Evolutionary conservation across 2,888 invertebrate species (phyloP).

Genomic region (Phalera bucephala): DNA sequence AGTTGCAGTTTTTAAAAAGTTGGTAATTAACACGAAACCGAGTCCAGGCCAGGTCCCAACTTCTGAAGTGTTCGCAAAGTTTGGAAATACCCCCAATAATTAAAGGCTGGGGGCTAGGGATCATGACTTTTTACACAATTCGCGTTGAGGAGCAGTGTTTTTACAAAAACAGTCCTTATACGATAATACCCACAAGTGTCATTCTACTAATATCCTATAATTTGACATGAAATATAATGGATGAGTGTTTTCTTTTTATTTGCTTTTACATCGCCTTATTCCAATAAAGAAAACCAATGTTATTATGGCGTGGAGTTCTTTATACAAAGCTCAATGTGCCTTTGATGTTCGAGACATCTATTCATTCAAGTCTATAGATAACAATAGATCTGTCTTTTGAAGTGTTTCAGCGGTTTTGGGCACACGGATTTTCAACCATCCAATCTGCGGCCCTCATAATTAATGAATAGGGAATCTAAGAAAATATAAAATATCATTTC

Average conservation of each 20-base stretch:
- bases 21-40: constrained; percentile 76
- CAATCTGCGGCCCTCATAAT: constrained; percentile 12
- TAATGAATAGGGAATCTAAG: constrained; percentile 4
- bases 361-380: constrained; percentile 48
- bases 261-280: constrained; percentile 24
- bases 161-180: constrained; percentile 3
- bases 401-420: constrained; percentile 44
- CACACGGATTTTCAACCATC: constrained; percentile 44
- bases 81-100: constrained; percentile 72
- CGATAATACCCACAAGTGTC: constrained; percentile 11
- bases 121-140: constrained; percentile 44
- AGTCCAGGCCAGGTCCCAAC: constrained; percentile 64
- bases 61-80: constrained; percentile 73
- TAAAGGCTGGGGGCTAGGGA: constrained; percentile 57
- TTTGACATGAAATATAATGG: constrained; percentile 17
- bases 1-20: constrained; percentile 80
- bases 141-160: background rate
- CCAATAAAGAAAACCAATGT: constrained; percentile 47
- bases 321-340: constrained; percentile 41
- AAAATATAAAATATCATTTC: background rate
- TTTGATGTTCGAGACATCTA: constrained; percentile 51
- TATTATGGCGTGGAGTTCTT: constrained; percentile 42
- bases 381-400: constrained; percentile 51
- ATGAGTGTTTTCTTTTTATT: constrained; percentile 21
- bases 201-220: constrained; percentile 11